Conservation (phyloP, 2,888 invertebrate genomes). For the Standfussiana lucernea region DNA sequence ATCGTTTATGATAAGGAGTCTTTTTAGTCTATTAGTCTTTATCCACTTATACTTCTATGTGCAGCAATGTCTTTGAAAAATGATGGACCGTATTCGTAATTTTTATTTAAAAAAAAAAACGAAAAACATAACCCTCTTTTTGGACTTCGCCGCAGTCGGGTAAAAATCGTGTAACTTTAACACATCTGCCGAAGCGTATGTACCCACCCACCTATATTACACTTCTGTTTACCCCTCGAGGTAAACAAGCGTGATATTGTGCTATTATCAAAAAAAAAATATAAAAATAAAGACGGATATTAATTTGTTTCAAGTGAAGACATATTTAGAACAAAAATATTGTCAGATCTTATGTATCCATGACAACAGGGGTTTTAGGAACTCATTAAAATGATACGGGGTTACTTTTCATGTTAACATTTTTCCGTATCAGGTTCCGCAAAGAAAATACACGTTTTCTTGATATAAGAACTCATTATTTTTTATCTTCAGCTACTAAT, state of each 20-base stretch:
- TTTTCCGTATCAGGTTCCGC: neutral
- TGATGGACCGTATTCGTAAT: too few relatives aligned
- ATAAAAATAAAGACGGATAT: neutral
- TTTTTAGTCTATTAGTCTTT: neutral
- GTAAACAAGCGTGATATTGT: neutral
- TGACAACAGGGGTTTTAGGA: conserved; percentile 29
- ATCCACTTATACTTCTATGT: neutral
- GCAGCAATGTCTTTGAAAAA: too few relatives aligned
- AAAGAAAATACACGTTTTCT: neutral
- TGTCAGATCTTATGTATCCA: conserved; percentile 10
- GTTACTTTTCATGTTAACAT: conserved; percentile 10
- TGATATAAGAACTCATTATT: neutral
- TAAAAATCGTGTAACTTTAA: neutral
- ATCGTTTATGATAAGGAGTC: neutral
- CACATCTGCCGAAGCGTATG: neutral
- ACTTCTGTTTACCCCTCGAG: neutral
- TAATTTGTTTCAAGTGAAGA: neutral
- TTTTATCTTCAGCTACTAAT: conserved; percentile 5
- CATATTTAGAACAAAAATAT: neutral
- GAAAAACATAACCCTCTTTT: too few relatives aligned
- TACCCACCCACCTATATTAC: neutral
- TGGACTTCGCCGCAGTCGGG: too few relatives aligned
- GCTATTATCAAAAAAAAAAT: too few relatives aligned
- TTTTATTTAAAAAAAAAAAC: too few relatives aligned
- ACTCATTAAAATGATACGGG: conserved; percentile 28